Evolutionary conservation across 1,140 invertebrate species (phyloP), one percentile per base, ranked within the genome.

Genomic region (Pogonus chalceus): DNA sequence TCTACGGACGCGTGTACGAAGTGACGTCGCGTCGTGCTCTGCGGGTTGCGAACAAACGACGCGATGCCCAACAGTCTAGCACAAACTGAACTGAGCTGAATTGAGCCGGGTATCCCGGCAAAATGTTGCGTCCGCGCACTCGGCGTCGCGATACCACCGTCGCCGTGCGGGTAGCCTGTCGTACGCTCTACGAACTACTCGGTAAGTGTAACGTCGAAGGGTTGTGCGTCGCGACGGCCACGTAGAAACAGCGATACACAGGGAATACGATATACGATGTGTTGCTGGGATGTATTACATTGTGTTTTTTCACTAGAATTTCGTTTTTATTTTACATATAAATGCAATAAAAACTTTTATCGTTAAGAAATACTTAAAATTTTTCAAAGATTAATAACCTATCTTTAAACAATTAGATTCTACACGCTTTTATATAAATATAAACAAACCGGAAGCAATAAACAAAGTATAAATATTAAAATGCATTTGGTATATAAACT

Each of bases 11-110:
- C 26, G 4, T 31, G 4, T 14, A 31, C 4, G 4, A 31, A 4
- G 26, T n/a, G n/a, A n/a, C n/a, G n/a, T n/a, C 26, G 26, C 14
- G 14, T 7, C 26, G 37, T 43, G 37, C 18, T 4, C 18, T 18
- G 37, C 37, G 37, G 37, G 37, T 43, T 10, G 18, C 18, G 18
- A 4, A 18, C 37, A 7, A 16, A 18, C 37, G 37, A 9, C 3
- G 4, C 37, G 37, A 18, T 16, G 37, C 18, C 37, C 37, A 16
- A 9, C 9, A 9, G 37, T 12, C 37, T 43, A 18, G 9, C 37
- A 43, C 18, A 16, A 43, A 43, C 37, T 43, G 37, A 43, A 43
- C 37, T 43, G 37, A 43, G 37, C 37, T 43, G 37, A 43, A 43
- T 43, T 43, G 37, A 43, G 37, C 37, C 18, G 37, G 37, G 26